Evolutionary conservation across 2,888 invertebrate genomes (phyloP), one percentile per base, ranked within the genome.

Genomic region (Tiliacea citrago): DNA sequence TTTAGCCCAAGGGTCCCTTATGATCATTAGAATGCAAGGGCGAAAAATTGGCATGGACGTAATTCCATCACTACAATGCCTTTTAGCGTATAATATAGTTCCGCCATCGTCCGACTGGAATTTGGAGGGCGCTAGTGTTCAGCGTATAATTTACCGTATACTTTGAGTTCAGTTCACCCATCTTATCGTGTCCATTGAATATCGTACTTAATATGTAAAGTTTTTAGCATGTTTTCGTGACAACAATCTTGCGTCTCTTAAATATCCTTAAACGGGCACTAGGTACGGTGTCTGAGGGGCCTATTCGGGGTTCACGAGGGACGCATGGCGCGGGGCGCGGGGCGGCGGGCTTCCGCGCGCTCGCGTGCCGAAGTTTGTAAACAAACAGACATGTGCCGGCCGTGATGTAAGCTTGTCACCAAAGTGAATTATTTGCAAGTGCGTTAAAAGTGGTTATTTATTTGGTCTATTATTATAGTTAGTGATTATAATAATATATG

Each of bases 1-100:
- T 68, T 72, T 72, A 67, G 76, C 35, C 60, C 45, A 69, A 61
- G 35, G 60, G 47, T 61, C 57, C 71, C 71, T 51, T 71, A 71
- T 62, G 62, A 68, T 72, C 62, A 16, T 71, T 71, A 76, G 67
- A 67, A 76, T 72, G 62, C 49, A 53, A 47, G 62, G 67, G 66
- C 76, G 68, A 77, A 73, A 77, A 77, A 73, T 77, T 77, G 67
- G 69, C 67, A 67, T 70, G 77, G 77, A 73, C 69, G 68, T 72
- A 73, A 66, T 73, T 61, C 18, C 47, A 62, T 62, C 61, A 61
- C 53, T 61, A 53, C 61, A 70, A 70, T 70, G 62, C 42, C 53
- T 70, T 70, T 70, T 45, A 62, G 62, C 62, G 70, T 70, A 62
- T 63, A 55, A 53, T 39, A 24, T 70, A 70, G 62, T 70, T 70